Evolutionary conservation across 2,113 vertebrate genomes (phyloP), one percentile per base, ranked within the genome.

Genomic region (Nothobranchius furzeri): DNA sequence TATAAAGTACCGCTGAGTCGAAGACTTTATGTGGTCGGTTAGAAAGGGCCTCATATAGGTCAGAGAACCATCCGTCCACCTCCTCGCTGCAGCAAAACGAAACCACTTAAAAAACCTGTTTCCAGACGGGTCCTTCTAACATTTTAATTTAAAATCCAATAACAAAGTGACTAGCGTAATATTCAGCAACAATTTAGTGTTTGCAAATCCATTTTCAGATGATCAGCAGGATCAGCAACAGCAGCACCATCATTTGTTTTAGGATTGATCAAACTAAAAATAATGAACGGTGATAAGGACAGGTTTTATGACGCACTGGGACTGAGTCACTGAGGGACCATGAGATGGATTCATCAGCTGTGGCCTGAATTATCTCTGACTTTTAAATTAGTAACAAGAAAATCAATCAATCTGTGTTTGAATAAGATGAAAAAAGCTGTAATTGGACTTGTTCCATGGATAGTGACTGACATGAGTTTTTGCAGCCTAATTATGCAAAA

Each of bases 21-120:
- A 55, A 0, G 4, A 11, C 7, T 57, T 40, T 54, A 64, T 84
- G 35, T 9, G 78, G 69, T 1, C 64, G 65, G 56, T 65, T 59
- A 46, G 84, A 86, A 69, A 92, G 54, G 24, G 77, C 83, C 0
- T 84, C 73, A 56, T 59, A 80, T 46, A 92, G 72, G 58, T 59
- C 85, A 60, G n/a, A 17, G 70, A 84, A 87, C 92, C 91, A 92
- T 9, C 54, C 51, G 0, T 92, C 76, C 67, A 86, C 76, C 1
- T 90, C 87, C 1, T 35, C 9, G 1, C 92, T 93, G 11, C 37
- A 83, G 64, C 17, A 54, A 56, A 64, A n/a, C 46, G 9, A 73
- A 17, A 14, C 6, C 15, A 64, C 62, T 62, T 52, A 9, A 43
- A 49, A 69, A 50, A 0, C 12, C 20, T 4, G 70, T 70, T 64